Percentiles rank a stretch among this genome's conserved stretches.
Conservation (phyloP, 2,888 invertebrate species). For the Linnaemya tessellans region DNA sequence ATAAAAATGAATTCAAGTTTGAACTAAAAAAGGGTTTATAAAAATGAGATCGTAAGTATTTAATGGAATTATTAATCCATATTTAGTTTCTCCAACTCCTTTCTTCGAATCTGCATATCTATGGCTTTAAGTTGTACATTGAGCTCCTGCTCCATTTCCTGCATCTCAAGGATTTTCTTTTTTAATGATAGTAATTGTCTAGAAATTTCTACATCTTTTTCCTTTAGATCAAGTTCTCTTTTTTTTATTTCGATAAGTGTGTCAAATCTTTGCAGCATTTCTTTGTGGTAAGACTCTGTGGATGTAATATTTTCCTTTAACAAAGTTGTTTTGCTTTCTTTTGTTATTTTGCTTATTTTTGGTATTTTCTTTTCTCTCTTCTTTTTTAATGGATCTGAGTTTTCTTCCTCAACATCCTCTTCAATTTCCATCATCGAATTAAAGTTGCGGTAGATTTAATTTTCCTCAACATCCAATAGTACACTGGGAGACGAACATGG, state of each 20-base stretch:
- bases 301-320: constrained; percentile 21
- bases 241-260: background rate
- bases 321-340: constrained; percentile 12
- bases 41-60: too few relatives aligned
- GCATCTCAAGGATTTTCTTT: background rate
- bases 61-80: too few relatives aligned
- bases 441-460: background rate
- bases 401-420: background rate
- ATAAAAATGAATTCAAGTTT: too few relatives aligned
- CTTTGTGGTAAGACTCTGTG: background rate
- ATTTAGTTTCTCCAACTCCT: background rate
- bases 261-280: constrained; percentile 23
- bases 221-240: constrained; percentile 1
- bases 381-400: background rate
- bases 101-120: background rate
- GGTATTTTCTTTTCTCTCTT: background rate
- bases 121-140: background rate
- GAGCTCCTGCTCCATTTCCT: background rate
- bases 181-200: background rate
- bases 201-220: background rate
- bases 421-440: background rate
- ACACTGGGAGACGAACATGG: background rate
- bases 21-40: too few relatives aligned
- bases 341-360: background rate
- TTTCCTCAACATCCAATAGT: background rate